Conservation (phyloP, 2,888 invertebrate genomes). For the Microdon myrmicae region DNA sequence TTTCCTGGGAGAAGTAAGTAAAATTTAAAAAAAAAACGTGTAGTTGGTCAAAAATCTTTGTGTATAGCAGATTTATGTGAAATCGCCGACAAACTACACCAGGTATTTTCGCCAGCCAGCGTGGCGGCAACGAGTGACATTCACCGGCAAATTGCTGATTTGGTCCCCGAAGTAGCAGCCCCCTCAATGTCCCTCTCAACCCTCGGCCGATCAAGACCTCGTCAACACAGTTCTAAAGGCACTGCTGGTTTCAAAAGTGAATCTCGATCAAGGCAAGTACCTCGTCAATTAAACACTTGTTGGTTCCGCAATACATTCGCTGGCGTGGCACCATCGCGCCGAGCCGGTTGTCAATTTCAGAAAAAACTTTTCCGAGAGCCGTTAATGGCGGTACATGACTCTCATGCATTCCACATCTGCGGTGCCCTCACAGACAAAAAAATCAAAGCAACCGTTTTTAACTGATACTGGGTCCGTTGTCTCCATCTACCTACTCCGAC, state of each 20-base stretch:
- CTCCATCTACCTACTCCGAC: slow-evolving; percentile 29
- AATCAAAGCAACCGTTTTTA: slow-evolving; percentile 3
- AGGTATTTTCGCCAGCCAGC: not conserved
- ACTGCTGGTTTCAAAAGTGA: too few relatives aligned
- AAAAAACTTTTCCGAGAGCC: slow-evolving; percentile 4
- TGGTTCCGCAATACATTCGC: slow-evolving; percentile 11
- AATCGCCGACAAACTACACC: too few relatives aligned
- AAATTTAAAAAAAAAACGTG: too few relatives aligned
- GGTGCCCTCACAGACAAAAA: slow-evolving; percentile 2
- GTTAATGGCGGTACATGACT: slow-evolving; percentile 13
- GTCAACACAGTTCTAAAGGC: not conserved
- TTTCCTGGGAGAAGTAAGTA: too few relatives aligned
- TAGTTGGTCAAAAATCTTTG: too few relatives aligned
- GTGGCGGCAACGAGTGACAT: not conserved
- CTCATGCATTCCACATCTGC: not conserved
- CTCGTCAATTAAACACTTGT: slow-evolving; percentile 2
- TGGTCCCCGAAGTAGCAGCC: slow-evolving; percentile 1
- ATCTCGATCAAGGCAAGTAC: slow-evolving; percentile 6
- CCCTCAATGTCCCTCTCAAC: too few relatives aligned
- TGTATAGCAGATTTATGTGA: slow-evolving; percentile 1
- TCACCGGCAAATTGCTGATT: slow-evolving; percentile 5
- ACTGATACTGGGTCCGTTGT: slow-evolving; percentile 29
- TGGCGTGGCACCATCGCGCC: too few relatives aligned
- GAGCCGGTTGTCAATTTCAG: slow-evolving; percentile 14
- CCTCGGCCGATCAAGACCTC: not conserved